phyloP scores from a whole-genome alignment of 2,113 vertebrate genomes.

The Colinus virginianus region DNA sequence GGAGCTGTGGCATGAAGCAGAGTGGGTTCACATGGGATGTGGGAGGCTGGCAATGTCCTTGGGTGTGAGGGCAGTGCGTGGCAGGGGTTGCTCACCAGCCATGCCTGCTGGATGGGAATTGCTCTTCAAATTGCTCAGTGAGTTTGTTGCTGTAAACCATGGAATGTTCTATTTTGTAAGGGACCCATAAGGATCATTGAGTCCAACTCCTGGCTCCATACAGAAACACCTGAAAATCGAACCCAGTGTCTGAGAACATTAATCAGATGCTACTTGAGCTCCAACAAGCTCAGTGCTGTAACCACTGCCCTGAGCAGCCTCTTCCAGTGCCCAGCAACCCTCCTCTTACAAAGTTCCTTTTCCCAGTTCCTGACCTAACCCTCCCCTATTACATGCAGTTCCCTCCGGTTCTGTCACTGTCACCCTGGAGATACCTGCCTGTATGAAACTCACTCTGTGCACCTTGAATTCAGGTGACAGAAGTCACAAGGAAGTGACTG shows the following conservation, averaged over 20 bases:
- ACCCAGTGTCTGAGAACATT: too few species aligned
- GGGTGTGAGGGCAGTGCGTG: background rate
- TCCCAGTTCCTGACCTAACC: too few species aligned
- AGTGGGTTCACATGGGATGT: background rate
- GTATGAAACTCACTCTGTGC: background rate
- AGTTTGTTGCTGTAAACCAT: background rate
- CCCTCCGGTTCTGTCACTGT: too few species aligned
- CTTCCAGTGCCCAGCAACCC: too few species aligned
- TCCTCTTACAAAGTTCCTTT: too few species aligned
- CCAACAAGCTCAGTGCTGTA: too few species aligned
- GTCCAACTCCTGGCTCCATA: too few species aligned
- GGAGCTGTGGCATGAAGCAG: background rate
- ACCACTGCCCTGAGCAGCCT: too few species aligned
- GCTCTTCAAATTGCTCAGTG: background rate
- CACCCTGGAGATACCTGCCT: background rate
- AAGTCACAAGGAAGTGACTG: background rate
- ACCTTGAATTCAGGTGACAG: accelerated
- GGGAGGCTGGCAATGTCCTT: background rate
- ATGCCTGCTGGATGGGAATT: accelerated
- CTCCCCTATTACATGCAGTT: too few species aligned
- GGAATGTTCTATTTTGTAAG: background rate
- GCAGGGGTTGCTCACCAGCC: background rate
- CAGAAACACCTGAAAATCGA: too few species aligned
- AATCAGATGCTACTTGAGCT: too few species aligned
- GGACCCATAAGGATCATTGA: too few species aligned